phyloP scores from a whole-genome alignment of 2,797 vertebrate genomes.

The Neomorphus geoffroyi region DNA sequence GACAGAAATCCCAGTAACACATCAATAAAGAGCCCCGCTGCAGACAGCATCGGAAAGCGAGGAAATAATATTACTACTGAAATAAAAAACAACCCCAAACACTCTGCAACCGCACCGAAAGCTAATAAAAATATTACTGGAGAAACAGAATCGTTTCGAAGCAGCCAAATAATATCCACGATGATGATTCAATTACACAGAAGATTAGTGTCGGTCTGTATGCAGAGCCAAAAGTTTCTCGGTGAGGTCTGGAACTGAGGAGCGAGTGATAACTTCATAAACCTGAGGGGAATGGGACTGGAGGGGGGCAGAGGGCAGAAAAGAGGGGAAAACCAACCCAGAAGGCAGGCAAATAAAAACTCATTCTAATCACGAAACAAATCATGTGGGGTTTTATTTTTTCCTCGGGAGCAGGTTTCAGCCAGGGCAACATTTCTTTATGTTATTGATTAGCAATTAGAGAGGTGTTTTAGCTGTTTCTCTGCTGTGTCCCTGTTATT shows the following conservation, averaged over 20 bases:
- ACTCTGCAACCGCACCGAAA: background rate
- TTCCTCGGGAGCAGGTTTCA: slow-evolving; percentile 4
- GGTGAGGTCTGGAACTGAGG: background rate
- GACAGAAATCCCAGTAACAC: background rate
- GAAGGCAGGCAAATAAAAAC: background rate
- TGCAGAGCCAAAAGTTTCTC: background rate
- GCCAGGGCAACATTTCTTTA: slow-evolving; percentile 49
- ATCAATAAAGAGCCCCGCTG: background rate
- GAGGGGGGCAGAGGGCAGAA: background rate
- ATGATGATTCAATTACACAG: slow-evolving; percentile 56
- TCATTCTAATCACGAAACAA: slow-evolving; percentile 18
- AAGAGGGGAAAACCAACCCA: background rate
- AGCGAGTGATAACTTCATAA: slow-evolving; percentile 28
- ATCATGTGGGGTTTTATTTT: background rate
- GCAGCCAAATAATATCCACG: slow-evolving; percentile 26
- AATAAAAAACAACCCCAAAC: background rate
- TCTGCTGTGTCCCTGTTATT: background rate
- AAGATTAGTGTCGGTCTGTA: slow-evolving; percentile 40
- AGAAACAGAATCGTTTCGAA: slow-evolving; percentile 21
- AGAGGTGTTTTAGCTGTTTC: slow-evolving; percentile 51
- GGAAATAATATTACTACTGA: background rate
- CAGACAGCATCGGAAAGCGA: background rate
- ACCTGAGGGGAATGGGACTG: background rate
- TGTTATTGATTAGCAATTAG: slow-evolving; percentile 63
- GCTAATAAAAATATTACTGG: slow-evolving; percentile 40